A percentile compares a stretch with the other conserved stretches of the same genome.
phyloP scores from a whole-genome alignment of 2,797 vertebrate species.

The Bradypodion ventrale region DNA sequence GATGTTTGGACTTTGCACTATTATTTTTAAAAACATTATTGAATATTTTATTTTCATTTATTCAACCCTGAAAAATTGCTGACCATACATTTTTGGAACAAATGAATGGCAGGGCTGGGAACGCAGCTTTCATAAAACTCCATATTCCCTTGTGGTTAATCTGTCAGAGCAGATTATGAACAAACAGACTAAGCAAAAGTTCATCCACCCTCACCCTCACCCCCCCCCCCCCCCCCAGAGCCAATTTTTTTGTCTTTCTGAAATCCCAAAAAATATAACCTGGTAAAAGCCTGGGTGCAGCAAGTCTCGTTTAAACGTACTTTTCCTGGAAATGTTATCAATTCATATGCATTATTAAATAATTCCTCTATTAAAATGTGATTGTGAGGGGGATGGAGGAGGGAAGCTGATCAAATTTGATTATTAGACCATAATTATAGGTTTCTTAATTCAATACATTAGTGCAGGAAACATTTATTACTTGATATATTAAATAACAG shows the following conservation, averaged over 20 bases:
- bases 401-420: conserved; percentile 50
- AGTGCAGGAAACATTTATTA: conserved; percentile 55
- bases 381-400: conserved; percentile 26
- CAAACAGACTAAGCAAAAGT: not conserved
- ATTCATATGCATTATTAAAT: conserved; percentile 5
- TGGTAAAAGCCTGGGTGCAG: not conserved
- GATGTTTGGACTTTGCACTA: too few relatives aligned
- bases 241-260: not conserved
- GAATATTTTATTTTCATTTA: too few relatives aligned
- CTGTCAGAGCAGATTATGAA: too few relatives aligned
- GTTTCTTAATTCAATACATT: conserved; percentile 58
- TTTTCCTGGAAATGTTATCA: conserved; percentile 16
- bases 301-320: not conserved
- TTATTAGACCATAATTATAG: conserved; percentile 59
- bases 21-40: too few relatives aligned
- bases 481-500: conserved; percentile 48
- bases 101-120: too few relatives aligned
- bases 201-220: too few relatives aligned
- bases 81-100: too few relatives aligned
- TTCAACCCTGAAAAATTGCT: too few relatives aligned
- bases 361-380: conserved; percentile 52
- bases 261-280: not conserved
- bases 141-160: too few relatives aligned
- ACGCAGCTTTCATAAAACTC: too few relatives aligned
- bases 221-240: too few relatives aligned